Evolutionary conservation across 2,113 vertebrate genomes (phyloP).

Genomic region (Drymodes brunneopygia): DNA sequence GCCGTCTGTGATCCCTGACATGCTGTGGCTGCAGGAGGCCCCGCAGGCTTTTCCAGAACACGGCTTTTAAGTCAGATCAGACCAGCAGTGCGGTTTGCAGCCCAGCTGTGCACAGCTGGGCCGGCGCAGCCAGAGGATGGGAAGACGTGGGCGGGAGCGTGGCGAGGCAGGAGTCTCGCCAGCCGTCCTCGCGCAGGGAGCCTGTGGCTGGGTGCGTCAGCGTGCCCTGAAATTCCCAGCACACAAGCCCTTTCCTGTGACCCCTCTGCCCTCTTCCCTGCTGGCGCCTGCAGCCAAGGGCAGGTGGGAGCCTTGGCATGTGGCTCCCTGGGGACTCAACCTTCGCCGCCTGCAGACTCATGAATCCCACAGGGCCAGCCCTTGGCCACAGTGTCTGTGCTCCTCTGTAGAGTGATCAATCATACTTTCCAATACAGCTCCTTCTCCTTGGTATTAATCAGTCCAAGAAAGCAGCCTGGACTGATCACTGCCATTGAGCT

Average conservation of each 20-base stretch:
- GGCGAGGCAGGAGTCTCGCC: not conserved
- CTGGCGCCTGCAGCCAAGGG: not conserved
- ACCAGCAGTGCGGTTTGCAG: not conserved
- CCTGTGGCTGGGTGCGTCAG: not conserved
- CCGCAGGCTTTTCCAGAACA: not conserved
- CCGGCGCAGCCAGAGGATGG: fast-evolving
- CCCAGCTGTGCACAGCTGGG: slow-evolving; percentile 23
- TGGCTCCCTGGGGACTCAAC: not conserved
- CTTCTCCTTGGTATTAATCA: not conserved
- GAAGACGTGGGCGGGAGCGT: not conserved
- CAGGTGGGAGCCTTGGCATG: not conserved
- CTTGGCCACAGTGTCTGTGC: not conserved
- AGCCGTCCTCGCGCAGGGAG: not conserved
- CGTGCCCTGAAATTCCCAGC: not conserved
- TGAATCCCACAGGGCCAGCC: not conserved
- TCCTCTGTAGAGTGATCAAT: slow-evolving; percentile 8
- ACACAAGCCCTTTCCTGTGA: not conserved
- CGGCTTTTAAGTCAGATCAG: not conserved
- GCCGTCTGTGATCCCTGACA: not conserved
- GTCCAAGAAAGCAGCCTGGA: not conserved
- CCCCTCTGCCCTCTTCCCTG: not conserved
- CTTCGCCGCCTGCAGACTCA: not conserved
- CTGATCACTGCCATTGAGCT: not conserved
- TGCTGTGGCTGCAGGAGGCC: not conserved
- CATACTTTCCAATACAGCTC: not conserved